Conservation (phyloP, 1,140 invertebrate genomes). For the Platorchestia sp. region DNA sequence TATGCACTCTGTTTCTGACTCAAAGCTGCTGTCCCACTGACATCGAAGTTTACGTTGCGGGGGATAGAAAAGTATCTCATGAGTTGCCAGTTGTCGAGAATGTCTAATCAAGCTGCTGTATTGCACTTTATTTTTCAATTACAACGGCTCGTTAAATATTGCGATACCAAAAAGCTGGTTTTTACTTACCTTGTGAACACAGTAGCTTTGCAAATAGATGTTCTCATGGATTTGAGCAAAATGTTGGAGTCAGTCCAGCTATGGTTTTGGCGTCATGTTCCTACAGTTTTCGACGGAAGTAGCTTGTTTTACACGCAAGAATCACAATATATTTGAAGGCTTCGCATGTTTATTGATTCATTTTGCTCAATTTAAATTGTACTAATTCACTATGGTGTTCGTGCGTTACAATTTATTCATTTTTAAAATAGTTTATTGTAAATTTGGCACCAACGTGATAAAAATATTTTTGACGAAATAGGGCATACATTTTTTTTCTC, state of each 20-base stretch:
- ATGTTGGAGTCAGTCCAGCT: background rate
- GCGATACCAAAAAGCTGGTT: background rate
- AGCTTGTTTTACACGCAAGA: background rate
- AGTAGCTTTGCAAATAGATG: background rate
- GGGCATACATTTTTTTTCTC: too few species aligned
- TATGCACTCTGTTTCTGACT: background rate
- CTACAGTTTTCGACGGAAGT: background rate
- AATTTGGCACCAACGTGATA: too few species aligned
- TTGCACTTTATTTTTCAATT: background rate
- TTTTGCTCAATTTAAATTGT: too few species aligned
- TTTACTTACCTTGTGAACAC: too few species aligned
- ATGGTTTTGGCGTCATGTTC: background rate
- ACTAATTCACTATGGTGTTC: too few species aligned
- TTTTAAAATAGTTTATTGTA: too few species aligned
- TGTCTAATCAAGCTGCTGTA: background rate
- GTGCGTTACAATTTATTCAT: too few species aligned
- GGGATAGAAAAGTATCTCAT: background rate
- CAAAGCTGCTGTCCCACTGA: background rate
- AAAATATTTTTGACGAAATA: too few species aligned
- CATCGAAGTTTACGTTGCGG: background rate
- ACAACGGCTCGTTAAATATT: background rate
- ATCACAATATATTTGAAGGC: background rate
- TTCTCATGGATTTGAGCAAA: background rate
- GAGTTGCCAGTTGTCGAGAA: background rate
- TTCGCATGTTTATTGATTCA: background rate